A percentile compares a stretch with the other conserved stretches of the same genome.
Evolutionary conservation across 2,888 invertebrate genomes (phyloP).

Genomic region (Nebria brevicollis): DNA sequence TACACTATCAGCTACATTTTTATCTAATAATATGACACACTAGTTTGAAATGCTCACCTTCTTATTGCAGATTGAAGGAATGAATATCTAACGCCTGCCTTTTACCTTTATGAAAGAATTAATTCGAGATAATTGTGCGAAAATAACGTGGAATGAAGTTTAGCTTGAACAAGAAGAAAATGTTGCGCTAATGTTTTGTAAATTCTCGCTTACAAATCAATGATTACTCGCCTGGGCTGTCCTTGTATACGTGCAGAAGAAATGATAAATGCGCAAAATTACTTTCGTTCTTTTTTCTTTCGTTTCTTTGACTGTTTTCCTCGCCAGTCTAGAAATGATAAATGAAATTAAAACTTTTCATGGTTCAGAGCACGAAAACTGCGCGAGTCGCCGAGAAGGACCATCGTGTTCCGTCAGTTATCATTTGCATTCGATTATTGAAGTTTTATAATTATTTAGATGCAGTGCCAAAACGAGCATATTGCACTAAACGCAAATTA

Average conservation of each 20-base stretch:
- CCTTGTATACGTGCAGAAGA: neutral
- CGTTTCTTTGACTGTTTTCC: neutral
- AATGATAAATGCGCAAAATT: neutral
- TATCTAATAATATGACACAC: too few relatives aligned
- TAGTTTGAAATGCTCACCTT: too few relatives aligned
- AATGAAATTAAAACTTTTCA: conserved; percentile 1
- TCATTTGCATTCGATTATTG: neutral
- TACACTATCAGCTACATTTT: neutral
- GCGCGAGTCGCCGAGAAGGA: neutral
- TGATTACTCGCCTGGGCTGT: neutral
- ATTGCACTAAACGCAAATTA: too few relatives aligned
- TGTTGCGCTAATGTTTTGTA: neutral
- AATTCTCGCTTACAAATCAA: neutral
- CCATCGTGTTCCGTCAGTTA: neutral
- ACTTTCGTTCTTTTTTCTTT: neutral
- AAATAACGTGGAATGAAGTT: too few relatives aligned
- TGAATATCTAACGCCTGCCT: too few relatives aligned
- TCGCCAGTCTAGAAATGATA: neutral
- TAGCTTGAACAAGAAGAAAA: neutral
- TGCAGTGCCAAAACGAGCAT: too few relatives aligned
- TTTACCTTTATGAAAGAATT: too few relatives aligned
- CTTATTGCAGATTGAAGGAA: too few relatives aligned
- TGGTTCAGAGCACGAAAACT: neutral
- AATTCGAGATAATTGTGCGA: too few relatives aligned
- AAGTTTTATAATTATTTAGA: neutral